Percentiles rank a stretch among this genome's conserved stretches.
These are phyloP conservation scores for Cinclus mexicanus DNA, from an alignment of 2,113 vertebrate species.

Conservation along the genomic window DNA sequence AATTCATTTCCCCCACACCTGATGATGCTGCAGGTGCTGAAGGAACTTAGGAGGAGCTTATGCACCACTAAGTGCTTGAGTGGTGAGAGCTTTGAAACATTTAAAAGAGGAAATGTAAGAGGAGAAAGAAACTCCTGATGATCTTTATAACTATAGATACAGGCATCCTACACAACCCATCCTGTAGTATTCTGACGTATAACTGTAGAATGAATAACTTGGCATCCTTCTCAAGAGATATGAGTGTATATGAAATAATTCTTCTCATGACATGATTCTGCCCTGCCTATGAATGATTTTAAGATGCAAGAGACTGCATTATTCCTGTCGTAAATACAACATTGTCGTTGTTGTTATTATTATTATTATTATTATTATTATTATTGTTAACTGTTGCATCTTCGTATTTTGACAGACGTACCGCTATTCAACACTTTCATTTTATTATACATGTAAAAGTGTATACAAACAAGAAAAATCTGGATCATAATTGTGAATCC, in stretches of 20 bases:
- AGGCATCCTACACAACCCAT: neutral
- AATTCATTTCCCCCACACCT: conserved; percentile 1
- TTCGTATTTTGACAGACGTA: fast-evolving
- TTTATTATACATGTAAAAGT: neutral
- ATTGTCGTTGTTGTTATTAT: neutral
- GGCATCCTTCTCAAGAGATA: neutral
- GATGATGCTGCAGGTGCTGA: neutral
- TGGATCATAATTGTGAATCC: neutral
- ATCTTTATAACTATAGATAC: neutral
- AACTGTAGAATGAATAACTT: neutral
- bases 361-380: too few relatives aligned
- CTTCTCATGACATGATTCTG: neutral
- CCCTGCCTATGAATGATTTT: neutral
- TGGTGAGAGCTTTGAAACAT: neutral
- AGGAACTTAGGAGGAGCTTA: neutral
- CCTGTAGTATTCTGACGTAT: neutral
- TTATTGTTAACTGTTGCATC: neutral
- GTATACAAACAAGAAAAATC: neutral
- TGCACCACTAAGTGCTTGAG: neutral
- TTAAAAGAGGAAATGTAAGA: neutral
- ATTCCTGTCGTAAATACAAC: neutral
- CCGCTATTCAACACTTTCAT: neutral
- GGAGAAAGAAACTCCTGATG: neutral
- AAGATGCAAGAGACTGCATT: neutral
- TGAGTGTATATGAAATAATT: neutral